Evolutionary conservation across 2,113 vertebrate species (phyloP).

Genomic region (Garra rufa): DNA sequence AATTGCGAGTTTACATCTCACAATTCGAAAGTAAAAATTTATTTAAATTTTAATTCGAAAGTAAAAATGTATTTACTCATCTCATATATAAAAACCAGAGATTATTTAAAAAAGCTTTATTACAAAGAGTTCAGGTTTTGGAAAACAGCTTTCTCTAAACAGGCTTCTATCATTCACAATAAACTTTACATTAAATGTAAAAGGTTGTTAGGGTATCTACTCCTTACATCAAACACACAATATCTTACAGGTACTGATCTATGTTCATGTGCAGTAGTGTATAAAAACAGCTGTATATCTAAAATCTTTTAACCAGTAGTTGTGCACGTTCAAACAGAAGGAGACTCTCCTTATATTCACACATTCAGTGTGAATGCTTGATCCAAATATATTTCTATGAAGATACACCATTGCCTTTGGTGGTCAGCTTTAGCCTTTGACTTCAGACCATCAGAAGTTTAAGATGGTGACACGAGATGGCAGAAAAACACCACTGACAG

Average conservation of each 20-base stretch:
- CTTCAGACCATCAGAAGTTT: not conserved
- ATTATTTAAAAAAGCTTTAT: conserved; percentile 41
- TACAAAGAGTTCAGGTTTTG: conserved; percentile 56
- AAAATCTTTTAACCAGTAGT: conserved; percentile 24
- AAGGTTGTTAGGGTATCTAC: not conserved
- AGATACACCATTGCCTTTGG: not conserved
- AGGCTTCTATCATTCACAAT: conserved; percentile 44
- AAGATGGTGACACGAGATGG: not conserved
- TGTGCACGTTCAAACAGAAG: not conserved
- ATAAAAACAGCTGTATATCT: conserved; percentile 23
- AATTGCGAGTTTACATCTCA: too few relatives aligned
- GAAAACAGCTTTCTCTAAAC: conserved; percentile 49
- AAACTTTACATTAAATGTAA: not conserved
- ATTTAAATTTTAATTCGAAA: too few relatives aligned
- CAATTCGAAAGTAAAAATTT: too few relatives aligned
- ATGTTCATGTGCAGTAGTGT: conserved; percentile 46
- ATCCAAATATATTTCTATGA: conserved; percentile 1
- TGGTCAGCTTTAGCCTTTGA: not conserved
- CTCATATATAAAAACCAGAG: not conserved
- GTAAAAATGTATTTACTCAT: not conserved
- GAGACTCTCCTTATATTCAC: conserved; percentile 19
- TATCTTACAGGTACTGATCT: conserved; percentile 15
- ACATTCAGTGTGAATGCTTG: not conserved
- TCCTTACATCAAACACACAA: conserved; percentile 2
- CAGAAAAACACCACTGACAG: not conserved